Conservation (phyloP, 1,140 invertebrate genomes). For the Homarus americanus region DNA sequence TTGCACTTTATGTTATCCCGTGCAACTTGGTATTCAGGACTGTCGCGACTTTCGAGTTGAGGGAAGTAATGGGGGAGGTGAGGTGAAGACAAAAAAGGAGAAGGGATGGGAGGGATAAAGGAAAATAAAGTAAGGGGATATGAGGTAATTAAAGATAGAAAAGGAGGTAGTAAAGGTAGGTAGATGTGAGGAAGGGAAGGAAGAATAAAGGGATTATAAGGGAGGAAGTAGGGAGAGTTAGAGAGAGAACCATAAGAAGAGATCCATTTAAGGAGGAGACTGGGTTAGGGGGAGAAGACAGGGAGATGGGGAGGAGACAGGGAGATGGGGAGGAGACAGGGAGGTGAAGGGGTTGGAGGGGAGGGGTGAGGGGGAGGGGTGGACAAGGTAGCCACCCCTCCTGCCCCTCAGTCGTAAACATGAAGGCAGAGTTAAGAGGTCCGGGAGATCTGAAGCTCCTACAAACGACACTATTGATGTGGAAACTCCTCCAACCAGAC, state of each 20-base stretch:
- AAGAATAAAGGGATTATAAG: neutral
- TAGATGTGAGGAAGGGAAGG: neutral
- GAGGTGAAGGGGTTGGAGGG: neutral
- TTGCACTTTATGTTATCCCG: too few species aligned
- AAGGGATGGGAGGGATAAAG: neutral
- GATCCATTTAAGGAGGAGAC: too few species aligned
- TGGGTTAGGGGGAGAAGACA: neutral
- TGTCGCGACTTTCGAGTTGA: too few species aligned
- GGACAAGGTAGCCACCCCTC: neutral
- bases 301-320: neutral
- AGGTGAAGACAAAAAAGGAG: neutral
- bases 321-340: neutral
- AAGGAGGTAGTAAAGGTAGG: neutral
- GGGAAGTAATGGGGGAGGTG: neutral
- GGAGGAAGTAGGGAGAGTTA: neutral
- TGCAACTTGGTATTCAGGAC: too few species aligned
- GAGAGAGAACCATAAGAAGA: too few species aligned
- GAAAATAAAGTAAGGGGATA: neutral
- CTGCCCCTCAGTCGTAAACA: too few species aligned
- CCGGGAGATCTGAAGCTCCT: too few species aligned
- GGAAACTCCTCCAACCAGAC: neutral
- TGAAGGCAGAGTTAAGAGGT: too few species aligned
- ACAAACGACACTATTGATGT: conserved; percentile 13
- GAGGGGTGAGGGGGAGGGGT: neutral
- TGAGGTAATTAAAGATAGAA: neutral